Evolutionary conservation across 2,797 vertebrate genomes (phyloP), one percentile per base, ranked within the genome.

Genomic region (Chrysocyon brachyurus): DNA sequence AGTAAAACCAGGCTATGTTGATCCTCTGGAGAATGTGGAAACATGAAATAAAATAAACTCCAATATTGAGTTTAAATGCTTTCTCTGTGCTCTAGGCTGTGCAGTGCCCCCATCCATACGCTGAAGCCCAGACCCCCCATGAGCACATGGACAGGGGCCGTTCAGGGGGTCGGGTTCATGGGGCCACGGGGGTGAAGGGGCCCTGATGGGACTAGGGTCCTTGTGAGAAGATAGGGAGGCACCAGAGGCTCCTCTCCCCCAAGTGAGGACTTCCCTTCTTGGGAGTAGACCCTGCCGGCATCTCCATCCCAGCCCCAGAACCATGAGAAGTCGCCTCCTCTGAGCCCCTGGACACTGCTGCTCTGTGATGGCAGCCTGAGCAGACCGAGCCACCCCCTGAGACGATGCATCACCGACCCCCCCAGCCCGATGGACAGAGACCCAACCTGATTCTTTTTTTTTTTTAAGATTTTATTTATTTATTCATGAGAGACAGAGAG

Each of bases 381-480:
- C 15, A 5, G 24, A 33, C 5, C 1, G 2, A 52, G 90, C 24
- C 9, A 26, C 9, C 46, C n/a, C 12, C n/a, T 4, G 6, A 3
- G 19, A 56, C 6, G 22, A 16, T 3, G 2, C 0, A 0, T 7
- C 68, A 11, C 5, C 5, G 21, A 46, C 0, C 6, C 52, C 4
- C 19, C 57, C 75, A 12, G 56, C 46, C 14, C 36, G 6, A 15
- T 0, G 36, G 64, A 36, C 5, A 0, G 36, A 72, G 57, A 12
- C 8, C 14, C 46, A 16, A 17, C 54, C 66, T 3, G 17, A 10
- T 21, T 33, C 17, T 9, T 46, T 46, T 46, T 46, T 40, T 46
- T 46, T 46, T 46, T 46, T 46, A 46, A 46, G 40, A 46, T 46
- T 46, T 46, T 46, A 46, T 46, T 46, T 46, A 46, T 46, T 46